These are phyloP conservation scores for Lasioglossum baleicum DNA, from an alignment of 1,140 invertebrate genomes.

Conservation along the genomic window DNA sequence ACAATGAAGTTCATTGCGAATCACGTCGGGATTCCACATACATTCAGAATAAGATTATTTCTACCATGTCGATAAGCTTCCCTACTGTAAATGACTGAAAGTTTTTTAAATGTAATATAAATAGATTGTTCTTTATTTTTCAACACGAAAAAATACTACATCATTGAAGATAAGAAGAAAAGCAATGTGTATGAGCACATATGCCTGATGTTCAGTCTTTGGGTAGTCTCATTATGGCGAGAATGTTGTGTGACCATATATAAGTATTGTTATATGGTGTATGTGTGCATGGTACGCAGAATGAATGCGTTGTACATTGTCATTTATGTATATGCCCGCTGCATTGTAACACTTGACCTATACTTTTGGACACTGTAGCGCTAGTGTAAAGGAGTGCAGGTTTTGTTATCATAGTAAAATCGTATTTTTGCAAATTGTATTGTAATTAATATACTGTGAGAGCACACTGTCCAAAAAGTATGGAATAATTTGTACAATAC, in stretches of 20 bases:
- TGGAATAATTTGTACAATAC: slow-evolving; percentile 76
- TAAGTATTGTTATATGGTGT: slow-evolving; percentile 57
- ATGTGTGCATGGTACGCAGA: slow-evolving; percentile 15
- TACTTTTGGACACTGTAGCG: slow-evolving; percentile 74
- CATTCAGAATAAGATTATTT: slow-evolving; percentile 63
- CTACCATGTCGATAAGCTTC: slow-evolving; percentile 72
- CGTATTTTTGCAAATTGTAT: slow-evolving; percentile 73
- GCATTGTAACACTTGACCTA: slow-evolving; percentile 73
- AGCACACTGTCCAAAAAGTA: slow-evolving; percentile 76
- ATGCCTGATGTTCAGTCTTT: slow-evolving; percentile 58
- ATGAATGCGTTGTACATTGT: slow-evolving; percentile 59
- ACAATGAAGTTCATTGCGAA: slow-evolving; percentile 55
- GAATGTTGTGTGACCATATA: slow-evolving; percentile 54
- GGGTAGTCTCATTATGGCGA: slow-evolving; percentile 46
- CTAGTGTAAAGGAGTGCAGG: slow-evolving; percentile 61
- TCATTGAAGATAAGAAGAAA: slow-evolving; percentile 42
- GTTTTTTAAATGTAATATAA: slow-evolving; percentile 65
- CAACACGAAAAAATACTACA: slow-evolving; percentile 59
- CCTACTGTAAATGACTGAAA: slow-evolving; percentile 75
- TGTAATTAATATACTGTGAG: slow-evolving; percentile 59
- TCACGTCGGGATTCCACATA: slow-evolving; percentile 62
- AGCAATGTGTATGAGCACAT: slow-evolving; percentile 73
- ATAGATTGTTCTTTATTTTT: slow-evolving; percentile 75
- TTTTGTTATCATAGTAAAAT: slow-evolving; percentile 70
- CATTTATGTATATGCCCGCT: slow-evolving; percentile 66